A percentile compares a stretch with the other conserved stretches of the same genome.
These are phyloP conservation scores for Bombus superbus DNA, from an alignment of 1,140 invertebrate species.

Conservation along the genomic window DNA sequence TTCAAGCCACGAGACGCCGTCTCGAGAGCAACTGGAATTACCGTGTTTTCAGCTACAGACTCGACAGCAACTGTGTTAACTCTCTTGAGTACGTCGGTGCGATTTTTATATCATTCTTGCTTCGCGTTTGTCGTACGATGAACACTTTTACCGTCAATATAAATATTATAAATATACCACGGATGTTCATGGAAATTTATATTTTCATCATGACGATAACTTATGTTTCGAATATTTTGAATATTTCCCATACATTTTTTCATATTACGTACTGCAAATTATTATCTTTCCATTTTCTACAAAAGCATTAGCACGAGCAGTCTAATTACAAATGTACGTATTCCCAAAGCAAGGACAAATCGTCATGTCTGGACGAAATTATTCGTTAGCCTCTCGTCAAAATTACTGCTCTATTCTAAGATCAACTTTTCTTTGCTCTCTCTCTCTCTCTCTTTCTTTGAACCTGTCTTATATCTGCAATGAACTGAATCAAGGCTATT, in stretches of 20 bases:
- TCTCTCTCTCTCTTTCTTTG: not conserved
- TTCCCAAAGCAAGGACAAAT: not conserved
- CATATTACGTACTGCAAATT: not conserved
- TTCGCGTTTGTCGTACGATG: not conserved
- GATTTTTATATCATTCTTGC: too few relatives aligned
- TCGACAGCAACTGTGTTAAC: not conserved
- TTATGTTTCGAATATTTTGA: not conserved
- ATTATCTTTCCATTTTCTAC: not conserved
- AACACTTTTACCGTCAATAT: too few relatives aligned
- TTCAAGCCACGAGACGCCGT: not conserved
- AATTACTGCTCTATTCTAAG: too few relatives aligned
- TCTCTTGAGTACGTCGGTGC: too few relatives aligned
- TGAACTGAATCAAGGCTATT: slow-evolving; percentile 18
- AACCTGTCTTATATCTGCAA: not conserved
- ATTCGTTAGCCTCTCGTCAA: too few relatives aligned
- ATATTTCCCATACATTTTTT: not conserved
- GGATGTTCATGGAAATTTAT: too few relatives aligned
- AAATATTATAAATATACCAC: too few relatives aligned
- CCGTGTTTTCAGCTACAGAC: not conserved
- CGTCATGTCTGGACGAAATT: not conserved
- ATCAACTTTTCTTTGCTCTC: not conserved
- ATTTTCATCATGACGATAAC: not conserved
- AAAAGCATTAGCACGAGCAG: not conserved
- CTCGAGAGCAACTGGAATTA: not conserved
- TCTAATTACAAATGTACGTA: not conserved